A percentile compares a stretch with the other conserved stretches of the same genome.
Evolutionary conservation across 2,113 vertebrate species (phyloP).

Genomic region (Aegithalos caudatus): DNA sequence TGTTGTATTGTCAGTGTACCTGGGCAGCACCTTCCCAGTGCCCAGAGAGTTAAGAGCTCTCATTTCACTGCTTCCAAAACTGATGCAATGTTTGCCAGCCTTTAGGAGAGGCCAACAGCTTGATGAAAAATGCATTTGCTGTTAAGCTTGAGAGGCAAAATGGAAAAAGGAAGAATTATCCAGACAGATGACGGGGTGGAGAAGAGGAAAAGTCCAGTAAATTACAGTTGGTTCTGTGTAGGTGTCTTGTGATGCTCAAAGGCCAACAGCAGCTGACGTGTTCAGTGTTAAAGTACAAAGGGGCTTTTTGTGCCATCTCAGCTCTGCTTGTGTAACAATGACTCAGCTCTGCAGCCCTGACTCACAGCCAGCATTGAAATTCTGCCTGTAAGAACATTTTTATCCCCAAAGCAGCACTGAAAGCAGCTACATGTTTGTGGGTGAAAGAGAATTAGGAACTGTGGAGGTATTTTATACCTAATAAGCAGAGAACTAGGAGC

Average conservation of each 20-base stretch:
- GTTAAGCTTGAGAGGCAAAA: neutral
- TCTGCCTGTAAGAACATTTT: neutral
- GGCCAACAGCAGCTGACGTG: neutral
- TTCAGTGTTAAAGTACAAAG: neutral
- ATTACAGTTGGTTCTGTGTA: neutral
- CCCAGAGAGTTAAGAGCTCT: neutral
- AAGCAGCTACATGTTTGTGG: neutral
- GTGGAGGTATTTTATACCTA: neutral
- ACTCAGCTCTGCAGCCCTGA: conserved; percentile 62
- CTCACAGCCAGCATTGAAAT: neutral
- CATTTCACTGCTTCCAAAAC: neutral
- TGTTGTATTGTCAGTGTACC: neutral
- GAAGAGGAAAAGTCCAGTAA: neutral
- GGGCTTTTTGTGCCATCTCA: neutral
- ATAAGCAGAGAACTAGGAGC: neutral
- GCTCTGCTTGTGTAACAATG: conserved; percentile 33
- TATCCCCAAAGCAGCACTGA: neutral
- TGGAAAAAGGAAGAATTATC: neutral
- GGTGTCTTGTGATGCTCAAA: neutral
- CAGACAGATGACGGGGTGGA: neutral
- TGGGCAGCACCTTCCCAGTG: neutral
- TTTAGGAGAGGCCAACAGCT: neutral
- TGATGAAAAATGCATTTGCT: neutral
- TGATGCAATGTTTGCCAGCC: neutral
- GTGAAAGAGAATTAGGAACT: neutral